Evolutionary conservation across 2,113 vertebrate genomes (phyloP), one percentile per base, ranked within the genome.

Genomic region (Psilopsiagon aurifrons): DNA sequence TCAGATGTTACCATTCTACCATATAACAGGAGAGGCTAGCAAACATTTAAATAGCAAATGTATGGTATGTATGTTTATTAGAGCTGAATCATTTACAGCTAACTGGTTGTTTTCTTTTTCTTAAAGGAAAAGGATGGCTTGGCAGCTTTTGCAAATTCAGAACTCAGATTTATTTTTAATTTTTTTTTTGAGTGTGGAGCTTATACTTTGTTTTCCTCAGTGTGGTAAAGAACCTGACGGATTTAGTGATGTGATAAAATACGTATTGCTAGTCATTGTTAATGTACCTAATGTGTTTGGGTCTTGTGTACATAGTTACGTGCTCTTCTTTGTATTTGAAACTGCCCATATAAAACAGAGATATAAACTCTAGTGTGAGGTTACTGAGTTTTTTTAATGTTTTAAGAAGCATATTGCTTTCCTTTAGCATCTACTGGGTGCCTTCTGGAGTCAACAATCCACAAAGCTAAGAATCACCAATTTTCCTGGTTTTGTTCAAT

Each of bases 21-120:
- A 2, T 55, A 84, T 95, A 95, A 96, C 6, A 28, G 59, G 89
- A 95, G 90, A 93, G 83, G 60, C 75, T 86, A 88, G 59, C 69
- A 75, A 92, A 49, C 70, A 97, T 97, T 97, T 97, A 95, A 96
- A 85, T 86, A 78, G 35, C 81, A 90, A 95, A 92, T 96, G 66
- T 75, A 49, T 37, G 46, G 44, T 70, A 59, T 86, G 92, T 92
- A 23, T 82, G 63, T 95, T 95, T 97, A 84, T 90, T 89, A 95
- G 86, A 92, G 66, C n/a, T 69, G 49, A 66, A 59, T 94, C 35
- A 78, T 88, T 92, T 95, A 74, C 93, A 70, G n/a, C 39, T 94
- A 75, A 64, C 27, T 52, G 6, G 51, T 88, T 83, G 13, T 80
- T 95, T 95, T 94, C 13, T 75, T 91, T 60, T 71, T 78, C 83